A percentile compares a stretch with the other conserved stretches of the same genome.
Evolutionary conservation across 2,797 vertebrate genomes (phyloP).

Genomic region (Fistularia tabacaria): DNA sequence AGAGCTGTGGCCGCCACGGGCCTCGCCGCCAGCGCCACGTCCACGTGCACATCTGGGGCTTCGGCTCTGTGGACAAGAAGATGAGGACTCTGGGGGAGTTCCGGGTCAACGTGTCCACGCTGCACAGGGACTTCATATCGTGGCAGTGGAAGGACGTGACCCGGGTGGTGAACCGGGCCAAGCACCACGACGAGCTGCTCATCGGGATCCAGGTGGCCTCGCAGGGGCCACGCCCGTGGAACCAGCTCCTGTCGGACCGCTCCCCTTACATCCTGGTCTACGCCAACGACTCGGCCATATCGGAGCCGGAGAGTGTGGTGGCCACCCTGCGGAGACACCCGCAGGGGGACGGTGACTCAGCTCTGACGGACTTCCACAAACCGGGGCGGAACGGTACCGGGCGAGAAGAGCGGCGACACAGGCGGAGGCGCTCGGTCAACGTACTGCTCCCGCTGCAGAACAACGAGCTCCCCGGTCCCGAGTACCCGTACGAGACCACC

Average conservation of each 20-base stretch:
- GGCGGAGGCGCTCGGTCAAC: conserved; percentile 77
- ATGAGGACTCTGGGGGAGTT: conserved; percentile 78
- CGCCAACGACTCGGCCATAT: conserved; percentile 91
- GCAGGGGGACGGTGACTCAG: conserved; percentile 27
- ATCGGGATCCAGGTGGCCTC: conserved; percentile 80
- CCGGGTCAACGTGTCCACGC: conserved; percentile 76
- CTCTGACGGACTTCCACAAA: conserved; percentile 51
- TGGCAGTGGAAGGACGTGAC: conserved; percentile 96
- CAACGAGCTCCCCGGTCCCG: conserved; percentile 89
- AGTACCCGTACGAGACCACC: conserved; percentile 79
- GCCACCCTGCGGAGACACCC: conserved; percentile 79
- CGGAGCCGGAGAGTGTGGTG: conserved; percentile 86
- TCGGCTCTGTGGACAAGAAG: conserved; percentile 69
- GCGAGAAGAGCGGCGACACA: conserved; percentile 20
- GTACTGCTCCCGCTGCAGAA: conserved; percentile 86
- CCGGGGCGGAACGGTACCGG: conserved; percentile 52
- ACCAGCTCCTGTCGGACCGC: conserved; percentile 65
- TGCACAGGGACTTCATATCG: conserved; percentile 69
- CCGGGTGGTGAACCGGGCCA: conserved; percentile 78
- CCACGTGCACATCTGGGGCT: conserved; percentile 81
- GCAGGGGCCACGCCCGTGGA: conserved; percentile 62
- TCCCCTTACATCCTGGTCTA: conserved; percentile 92
- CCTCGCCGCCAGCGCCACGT: conserved; percentile 70
- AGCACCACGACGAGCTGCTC: conserved; percentile 78
- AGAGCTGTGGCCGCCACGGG: conserved; percentile 52